Percentiles rank a stretch among this genome's conserved stretches.
These are phyloP conservation scores for Epinotia bilunana DNA, from an alignment of 2,888 invertebrate species.

Conservation along the genomic window DNA sequence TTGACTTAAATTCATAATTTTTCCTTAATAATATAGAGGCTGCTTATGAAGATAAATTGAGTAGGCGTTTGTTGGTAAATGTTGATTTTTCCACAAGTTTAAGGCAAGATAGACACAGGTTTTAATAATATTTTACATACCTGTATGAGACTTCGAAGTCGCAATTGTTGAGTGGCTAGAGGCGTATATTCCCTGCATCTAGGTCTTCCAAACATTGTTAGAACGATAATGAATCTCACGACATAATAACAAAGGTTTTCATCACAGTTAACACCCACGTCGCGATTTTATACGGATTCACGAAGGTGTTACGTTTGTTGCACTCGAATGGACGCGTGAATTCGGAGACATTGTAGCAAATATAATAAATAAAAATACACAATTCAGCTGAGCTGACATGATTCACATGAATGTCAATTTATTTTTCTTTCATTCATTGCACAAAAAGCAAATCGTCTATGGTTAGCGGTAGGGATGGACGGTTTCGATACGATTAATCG, in stretches of 20 bases:
- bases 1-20: not conserved
- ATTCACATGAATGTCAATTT: constrained; percentile 37
- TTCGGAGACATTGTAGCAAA: not conserved
- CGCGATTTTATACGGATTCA: not conserved
- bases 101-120: constrained; percentile 19
- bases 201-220: constrained; percentile 84
- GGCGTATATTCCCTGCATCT: constrained; percentile 92
- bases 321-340: not conserved
- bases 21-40: not conserved
- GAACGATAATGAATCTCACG: constrained; percentile 48
- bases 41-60: constrained; percentile 15
- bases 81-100: not conserved
- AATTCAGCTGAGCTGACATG: constrained; percentile 42
- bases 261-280: constrained; percentile 1
- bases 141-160: constrained; percentile 91
- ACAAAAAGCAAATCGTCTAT: constrained; percentile 11
- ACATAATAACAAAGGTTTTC: constrained; percentile 45
- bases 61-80: constrained; percentile 74
- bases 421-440: constrained; percentile 18
- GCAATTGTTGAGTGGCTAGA: constrained; percentile 92
- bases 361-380: constrained; percentile 43
- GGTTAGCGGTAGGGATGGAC: not conserved
- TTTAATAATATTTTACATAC: too few species aligned
- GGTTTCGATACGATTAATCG: too few species aligned
- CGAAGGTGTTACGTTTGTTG: not conserved